Conservation (phyloP, 1,140 invertebrate genomes). For the Drosophila kepulauana region DNA sequence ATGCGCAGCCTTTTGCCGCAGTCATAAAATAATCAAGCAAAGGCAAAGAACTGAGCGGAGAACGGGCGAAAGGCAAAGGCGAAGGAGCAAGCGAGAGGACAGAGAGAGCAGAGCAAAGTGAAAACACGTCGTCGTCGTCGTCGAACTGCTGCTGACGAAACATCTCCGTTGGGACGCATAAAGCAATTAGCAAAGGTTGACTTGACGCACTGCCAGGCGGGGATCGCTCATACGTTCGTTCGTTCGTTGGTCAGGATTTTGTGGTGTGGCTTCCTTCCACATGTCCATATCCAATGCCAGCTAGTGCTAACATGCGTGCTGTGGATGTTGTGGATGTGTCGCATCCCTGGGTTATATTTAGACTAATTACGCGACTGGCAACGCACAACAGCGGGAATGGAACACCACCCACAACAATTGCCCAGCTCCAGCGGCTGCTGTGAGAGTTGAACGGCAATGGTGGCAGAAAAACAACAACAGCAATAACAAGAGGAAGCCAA, state of each 20-base stretch:
- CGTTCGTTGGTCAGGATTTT: conserved; percentile 40
- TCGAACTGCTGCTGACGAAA: conserved; percentile 76
- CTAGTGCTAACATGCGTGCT: conserved; percentile 55
- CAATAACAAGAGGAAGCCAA: conserved; percentile 40
- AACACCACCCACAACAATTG: conserved; percentile 17
- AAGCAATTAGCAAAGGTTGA: conserved; percentile 81
- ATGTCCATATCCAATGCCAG: conserved; percentile 13
- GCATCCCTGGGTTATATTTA: conserved; percentile 70
- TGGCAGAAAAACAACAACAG: conserved; percentile 28
- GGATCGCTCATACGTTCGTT: background rate
- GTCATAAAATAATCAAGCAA: conserved; percentile 83
- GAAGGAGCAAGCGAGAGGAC: conserved; percentile 6
- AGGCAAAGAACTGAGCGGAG: conserved; percentile 43
- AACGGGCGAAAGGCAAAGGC: background rate
- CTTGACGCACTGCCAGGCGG: conserved; percentile 22
- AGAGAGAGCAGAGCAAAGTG: conserved; percentile 3
- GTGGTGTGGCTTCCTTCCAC: conserved; percentile 5
- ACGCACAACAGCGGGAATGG: conserved; percentile 48
- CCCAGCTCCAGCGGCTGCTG: conserved; percentile 47
- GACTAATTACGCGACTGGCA: conserved; percentile 68
- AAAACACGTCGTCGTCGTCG: conserved; percentile 29
- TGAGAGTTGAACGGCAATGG: conserved; percentile 63
- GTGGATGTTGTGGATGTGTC: conserved; percentile 29
- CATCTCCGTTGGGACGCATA: conserved; percentile 79
- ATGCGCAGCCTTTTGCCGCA: conserved; percentile 66